Base-by-base conservation (phyloP, 1,140 invertebrate species). In the Pomacea maculata region DNA sequence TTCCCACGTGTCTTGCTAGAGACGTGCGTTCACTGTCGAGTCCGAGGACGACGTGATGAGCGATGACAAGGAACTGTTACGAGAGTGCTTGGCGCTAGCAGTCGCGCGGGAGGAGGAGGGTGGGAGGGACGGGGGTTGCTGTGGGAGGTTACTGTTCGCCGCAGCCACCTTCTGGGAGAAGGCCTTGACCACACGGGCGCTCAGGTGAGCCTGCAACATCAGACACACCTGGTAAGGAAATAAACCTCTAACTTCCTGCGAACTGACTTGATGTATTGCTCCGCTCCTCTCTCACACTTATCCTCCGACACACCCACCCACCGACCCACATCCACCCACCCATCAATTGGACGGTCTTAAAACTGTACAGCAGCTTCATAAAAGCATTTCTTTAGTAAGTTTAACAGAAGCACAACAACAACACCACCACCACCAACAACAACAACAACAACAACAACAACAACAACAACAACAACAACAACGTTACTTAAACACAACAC, bases 101-200 rank as follows among this genome's bases (percentile, higher is more conserved):
- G 67, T 52, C n/a, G 55, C 5, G n/a, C 15, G 70, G 63, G 70
- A 34, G 74, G 70, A 34, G 74, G 54, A 57, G 67, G 52, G 12
- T 34, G 52, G 19, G n/a, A 54, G 34, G 1, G 77, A 71, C 12
- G 64, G 67, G 10, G 6, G 64, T 52, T 45, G 72, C 70, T 70
- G n/a, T 3, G 65, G 68, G 15, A 84, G 34, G 80, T 88, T 86
- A 15, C 87, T 86, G 79, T 88, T 88, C 29, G 84, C 83, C 9
- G 81, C 82, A n/a, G 83, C 83, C 2, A 88, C 83, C 80, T 84
- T 85, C 57, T 81, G 78, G 8, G 87, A 83, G 78, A 88, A 88
- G 57, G 74, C 75, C 72, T 86, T 85, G 4, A 88, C 86, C 25
- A 84, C 85, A 61, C 85, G 82, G 17, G 87, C 87, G 82, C 87